Evolutionary conservation across 1,140 invertebrate genomes (phyloP), one percentile per base, ranked within the genome.

Genomic region (Saccostrea echinata): DNA sequence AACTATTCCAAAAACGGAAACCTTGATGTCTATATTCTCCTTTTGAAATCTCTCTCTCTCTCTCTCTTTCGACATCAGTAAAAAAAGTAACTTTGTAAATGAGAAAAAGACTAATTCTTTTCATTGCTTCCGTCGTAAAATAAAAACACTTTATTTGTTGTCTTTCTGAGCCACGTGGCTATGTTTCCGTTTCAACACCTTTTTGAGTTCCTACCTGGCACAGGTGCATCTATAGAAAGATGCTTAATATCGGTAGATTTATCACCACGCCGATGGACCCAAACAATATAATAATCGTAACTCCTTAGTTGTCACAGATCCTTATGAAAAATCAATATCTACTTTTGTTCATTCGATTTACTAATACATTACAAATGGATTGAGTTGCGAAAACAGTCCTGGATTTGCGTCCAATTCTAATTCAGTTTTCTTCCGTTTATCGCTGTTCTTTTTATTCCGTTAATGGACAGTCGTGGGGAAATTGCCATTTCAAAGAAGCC

Each of bases 311-410:
- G 68, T 76, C 68, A 30, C 68, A 76, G 27, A 33, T 76, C 68
- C 30, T 76, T 76, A 76, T 76, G 24, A 76, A 76, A 76, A 76
- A 76, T 76, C 68, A 76, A 76, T 76, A 18, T 30, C 30, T 27
- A 33, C 68, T 76, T 76, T 76, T 76, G 68, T 76, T 76, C 68
- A 76, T 76, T 76, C 24, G 24, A 76, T 76, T 76, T 30, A 76
- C 68, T 76, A 76, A 76, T 76, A 33, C 68, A 76, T 76, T 76
- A 24, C 24, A 76, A 76, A 76, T 27, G 68, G 16, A 76, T 30
- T 76, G 68, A 76, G 68, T 76, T 33, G 68, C 68, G 68, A 76
- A 76, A 76, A 76, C 68, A 76, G 30, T 76, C 30, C 30, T 33
- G 68, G 68, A 30, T 76, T 27, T 76, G 24, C 30, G 68, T 76